Conservation (phyloP, 2,888 invertebrate species). For the Tinea trinotella region DNA sequence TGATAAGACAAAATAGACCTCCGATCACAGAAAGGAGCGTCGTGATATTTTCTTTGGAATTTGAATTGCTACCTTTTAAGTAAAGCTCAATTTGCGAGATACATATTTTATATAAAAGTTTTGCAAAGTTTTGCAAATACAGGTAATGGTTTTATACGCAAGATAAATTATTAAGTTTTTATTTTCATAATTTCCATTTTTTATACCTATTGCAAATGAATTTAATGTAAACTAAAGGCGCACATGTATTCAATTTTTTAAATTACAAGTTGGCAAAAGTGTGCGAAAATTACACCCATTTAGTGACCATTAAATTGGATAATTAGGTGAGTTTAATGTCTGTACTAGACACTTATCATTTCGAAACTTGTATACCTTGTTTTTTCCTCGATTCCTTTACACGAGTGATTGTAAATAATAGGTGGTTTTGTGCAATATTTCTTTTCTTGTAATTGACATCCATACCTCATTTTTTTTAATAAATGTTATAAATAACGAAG, state of each 20-base stretch:
- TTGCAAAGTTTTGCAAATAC: neutral
- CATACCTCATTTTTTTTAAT: no score
- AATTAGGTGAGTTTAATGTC: constrained; percentile 50
- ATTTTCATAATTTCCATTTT: neutral
- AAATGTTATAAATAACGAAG: neutral
- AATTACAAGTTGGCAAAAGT: constrained; percentile 11
- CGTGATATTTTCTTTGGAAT: neutral
- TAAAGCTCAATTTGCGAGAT: neutral
- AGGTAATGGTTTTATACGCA: no score
- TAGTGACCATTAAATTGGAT: constrained; percentile 53
- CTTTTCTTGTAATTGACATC: no score
- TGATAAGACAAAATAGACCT: neutral
- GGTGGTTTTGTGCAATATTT: neutral
- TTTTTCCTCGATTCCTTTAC: neutral
- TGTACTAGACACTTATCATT: constrained; percentile 39
- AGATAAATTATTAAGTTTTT: constrained; percentile 1
- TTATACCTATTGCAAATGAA: neutral
- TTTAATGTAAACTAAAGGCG: constrained; percentile 9
- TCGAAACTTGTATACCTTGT: constrained; percentile 28
- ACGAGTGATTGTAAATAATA: neutral
- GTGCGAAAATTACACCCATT: constrained; percentile 53
- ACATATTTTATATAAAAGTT: neutral
- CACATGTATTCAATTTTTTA: neutral
- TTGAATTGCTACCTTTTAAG: neutral
- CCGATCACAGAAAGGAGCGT: neutral